A percentile compares a stretch with the other conserved stretches of the same genome.
phyloP scores from a whole-genome alignment of 1,140 invertebrate genomes.

The Zaprionus ghesquierei region DNA sequence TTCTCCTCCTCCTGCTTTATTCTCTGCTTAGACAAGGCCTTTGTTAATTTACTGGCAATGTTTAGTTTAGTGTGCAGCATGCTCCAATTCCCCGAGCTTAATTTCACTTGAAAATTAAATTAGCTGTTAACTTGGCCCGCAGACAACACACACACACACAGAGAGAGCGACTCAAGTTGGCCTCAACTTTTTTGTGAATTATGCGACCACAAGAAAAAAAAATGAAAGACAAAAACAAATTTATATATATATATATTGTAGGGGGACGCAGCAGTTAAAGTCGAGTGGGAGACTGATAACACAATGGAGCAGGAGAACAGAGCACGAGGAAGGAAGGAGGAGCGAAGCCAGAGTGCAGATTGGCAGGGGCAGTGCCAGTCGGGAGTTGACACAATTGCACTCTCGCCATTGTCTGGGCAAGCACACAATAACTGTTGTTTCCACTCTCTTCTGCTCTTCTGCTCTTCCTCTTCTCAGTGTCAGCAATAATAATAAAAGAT shows the following conservation, averaged over 20 bases:
- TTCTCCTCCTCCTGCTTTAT: background rate
- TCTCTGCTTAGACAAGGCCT: slow-evolving; percentile 13
- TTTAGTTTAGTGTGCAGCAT: slow-evolving; percentile 25
- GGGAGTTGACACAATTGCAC: slow-evolving; percentile 59
- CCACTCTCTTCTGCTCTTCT: slow-evolving; percentile 13
- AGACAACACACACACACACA: background rate
- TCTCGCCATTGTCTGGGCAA: slow-evolving; percentile 51
- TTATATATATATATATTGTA: background rate
- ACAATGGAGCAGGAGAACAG: slow-evolving; percentile 18
- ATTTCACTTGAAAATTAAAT: slow-evolving; percentile 56
- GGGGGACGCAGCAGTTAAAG: slow-evolving; percentile 40
- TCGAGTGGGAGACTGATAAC: slow-evolving; percentile 58
- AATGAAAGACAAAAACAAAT: background rate
- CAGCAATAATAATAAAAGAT: slow-evolving; percentile 14
- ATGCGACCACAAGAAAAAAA: slow-evolving; percentile 30
- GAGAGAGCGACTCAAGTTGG: background rate
- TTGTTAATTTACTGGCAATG: slow-evolving; percentile 42
- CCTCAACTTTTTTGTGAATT: slow-evolving; percentile 60
- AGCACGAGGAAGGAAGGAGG: background rate
- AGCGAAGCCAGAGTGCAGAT: background rate
- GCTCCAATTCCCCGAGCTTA: slow-evolving; percentile 30
- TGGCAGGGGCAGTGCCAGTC: background rate
- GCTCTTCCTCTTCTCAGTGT: background rate
- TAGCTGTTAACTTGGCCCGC: slow-evolving; percentile 36
- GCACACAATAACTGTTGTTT: slow-evolving; percentile 57